A percentile compares a stretch with the other conserved stretches of the same genome.
phyloP scores from a whole-genome alignment of 2,113 vertebrate genomes.

The Tamias sibiricus region DNA sequence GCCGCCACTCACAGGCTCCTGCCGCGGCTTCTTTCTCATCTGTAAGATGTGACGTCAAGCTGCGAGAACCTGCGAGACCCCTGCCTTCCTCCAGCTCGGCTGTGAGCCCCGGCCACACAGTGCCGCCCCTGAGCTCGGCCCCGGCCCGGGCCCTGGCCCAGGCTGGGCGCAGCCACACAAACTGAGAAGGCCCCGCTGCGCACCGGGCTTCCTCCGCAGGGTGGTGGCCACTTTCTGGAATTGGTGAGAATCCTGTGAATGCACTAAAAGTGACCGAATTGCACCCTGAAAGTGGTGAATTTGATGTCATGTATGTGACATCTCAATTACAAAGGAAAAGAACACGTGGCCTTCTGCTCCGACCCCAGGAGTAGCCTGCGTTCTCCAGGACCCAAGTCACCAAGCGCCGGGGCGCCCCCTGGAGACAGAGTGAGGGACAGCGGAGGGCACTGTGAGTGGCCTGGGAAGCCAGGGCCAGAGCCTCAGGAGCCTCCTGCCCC shows the following conservation, averaged over 20 bases:
- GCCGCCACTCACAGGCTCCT: background rate
- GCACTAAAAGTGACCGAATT: background rate
- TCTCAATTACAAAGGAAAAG: background rate
- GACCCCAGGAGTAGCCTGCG: rapidly evolving
- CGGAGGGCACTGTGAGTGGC: too few relatives aligned
- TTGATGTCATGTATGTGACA: background rate
- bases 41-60: rapidly evolving
- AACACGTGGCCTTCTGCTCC: rapidly evolving
- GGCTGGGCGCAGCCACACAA: background rate
- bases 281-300: rapidly evolving
- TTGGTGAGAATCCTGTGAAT: background rate
- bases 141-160: background rate
- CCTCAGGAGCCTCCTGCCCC: rapidly evolving
- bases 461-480: rapidly evolving
- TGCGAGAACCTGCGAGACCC: rapidly evolving
- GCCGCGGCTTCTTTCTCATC: background rate
- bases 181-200: background rate
- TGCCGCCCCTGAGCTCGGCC: rapidly evolving
- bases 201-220: too few relatives aligned
- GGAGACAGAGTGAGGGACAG: rapidly evolving
- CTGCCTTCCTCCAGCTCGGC: rapidly evolving
- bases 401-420: rapidly evolving
- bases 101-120: background rate
- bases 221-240: background rate
- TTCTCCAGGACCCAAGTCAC: background rate